phyloP scores from a whole-genome alignment of 2,113 vertebrate genomes.

The Rhabdornis inornatus region DNA sequence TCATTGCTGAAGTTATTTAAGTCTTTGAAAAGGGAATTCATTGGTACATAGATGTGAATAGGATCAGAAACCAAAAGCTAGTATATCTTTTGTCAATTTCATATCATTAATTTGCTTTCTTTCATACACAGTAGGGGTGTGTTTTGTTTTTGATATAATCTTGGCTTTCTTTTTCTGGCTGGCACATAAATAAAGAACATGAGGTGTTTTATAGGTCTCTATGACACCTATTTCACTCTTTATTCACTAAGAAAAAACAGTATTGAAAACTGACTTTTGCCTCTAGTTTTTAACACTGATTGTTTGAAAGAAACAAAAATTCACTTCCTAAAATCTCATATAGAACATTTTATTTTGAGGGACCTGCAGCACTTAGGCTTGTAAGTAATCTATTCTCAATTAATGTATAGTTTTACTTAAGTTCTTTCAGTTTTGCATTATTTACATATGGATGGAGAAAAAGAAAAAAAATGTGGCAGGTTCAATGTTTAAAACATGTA shows the following conservation, averaged over 20 bases:
- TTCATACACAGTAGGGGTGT: background rate
- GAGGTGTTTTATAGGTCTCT: background rate
- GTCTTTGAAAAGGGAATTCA: background rate
- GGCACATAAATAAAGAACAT: background rate
- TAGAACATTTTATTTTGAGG: background rate
- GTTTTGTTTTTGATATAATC: background rate
- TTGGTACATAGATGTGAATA: background rate
- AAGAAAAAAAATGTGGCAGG: background rate
- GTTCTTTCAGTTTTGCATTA: background rate
- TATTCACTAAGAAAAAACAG: background rate
- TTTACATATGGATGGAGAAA: background rate
- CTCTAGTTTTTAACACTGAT: background rate
- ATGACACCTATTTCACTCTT: background rate
- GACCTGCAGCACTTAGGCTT: background rate
- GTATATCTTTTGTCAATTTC: background rate
- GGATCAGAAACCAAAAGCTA: background rate
- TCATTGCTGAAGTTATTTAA: background rate
- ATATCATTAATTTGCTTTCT: background rate
- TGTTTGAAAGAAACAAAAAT: background rate
- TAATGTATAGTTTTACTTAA: background rate
- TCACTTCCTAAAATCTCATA: background rate
- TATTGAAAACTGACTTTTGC: background rate
- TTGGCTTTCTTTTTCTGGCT: background rate
- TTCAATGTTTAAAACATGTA: background rate
- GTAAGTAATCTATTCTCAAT: background rate